Evolutionary conservation across 2,888 invertebrate genomes (phyloP).

Genomic region (Leucozona laternaria): DNA sequence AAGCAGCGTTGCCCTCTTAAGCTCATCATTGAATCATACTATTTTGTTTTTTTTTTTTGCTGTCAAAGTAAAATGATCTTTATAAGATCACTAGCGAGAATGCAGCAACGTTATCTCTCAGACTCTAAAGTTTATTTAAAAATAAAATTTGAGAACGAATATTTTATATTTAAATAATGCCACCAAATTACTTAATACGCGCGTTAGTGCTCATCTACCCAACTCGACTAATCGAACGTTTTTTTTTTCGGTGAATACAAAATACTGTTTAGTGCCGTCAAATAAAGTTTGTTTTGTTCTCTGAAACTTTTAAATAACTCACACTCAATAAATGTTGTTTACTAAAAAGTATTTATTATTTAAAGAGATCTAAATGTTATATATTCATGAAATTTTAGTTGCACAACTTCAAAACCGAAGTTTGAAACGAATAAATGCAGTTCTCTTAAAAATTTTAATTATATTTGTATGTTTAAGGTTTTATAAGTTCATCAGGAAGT

Average conservation of each 20-base stretch:
- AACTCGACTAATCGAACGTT: neutral
- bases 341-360: neutral
- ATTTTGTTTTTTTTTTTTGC: too few relatives aligned
- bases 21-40: too few relatives aligned
- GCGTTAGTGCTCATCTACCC: constrained; percentile 25
- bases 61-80: too few relatives aligned
- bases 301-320: neutral
- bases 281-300: neutral
- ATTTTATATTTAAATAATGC: constrained; percentile 34
- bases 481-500: neutral
- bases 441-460: neutral
- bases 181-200: constrained; percentile 29
- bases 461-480: neutral
- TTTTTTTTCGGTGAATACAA: constrained; percentile 2
- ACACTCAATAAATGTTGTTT: neutral
- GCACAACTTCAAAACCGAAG: neutral
- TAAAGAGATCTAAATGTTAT: neutral
- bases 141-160: neutral
- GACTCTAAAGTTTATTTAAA: constrained; percentile 17
- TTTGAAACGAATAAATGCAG: neutral
- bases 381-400: neutral
- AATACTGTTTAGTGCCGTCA: neutral
- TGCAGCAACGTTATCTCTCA: neutral
- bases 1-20: too few relatives aligned
- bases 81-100: neutral